These are phyloP conservation scores for Odontocolon sp. DNA, from an alignment of 2,888 invertebrate species.

Conservation along the genomic window DNA sequence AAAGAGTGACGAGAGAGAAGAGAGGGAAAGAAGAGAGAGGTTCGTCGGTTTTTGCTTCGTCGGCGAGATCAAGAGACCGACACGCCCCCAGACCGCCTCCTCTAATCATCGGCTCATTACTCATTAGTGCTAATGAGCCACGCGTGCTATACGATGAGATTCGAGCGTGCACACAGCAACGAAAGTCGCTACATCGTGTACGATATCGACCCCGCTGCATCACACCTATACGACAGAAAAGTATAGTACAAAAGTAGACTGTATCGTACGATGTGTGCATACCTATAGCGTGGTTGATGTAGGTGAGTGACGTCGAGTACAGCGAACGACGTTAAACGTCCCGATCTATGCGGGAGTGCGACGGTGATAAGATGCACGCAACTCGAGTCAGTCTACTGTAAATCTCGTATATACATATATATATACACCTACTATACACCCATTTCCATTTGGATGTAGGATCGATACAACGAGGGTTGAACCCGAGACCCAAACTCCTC, in stretches of 20 bases:
- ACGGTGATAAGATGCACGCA: conserved; percentile 68
- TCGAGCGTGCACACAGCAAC: too few relatives aligned
- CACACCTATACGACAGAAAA: conserved; percentile 62
- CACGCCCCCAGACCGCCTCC: conserved; percentile 80
- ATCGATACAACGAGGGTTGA: conserved; percentile 56
- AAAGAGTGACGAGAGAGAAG: conserved; percentile 49
- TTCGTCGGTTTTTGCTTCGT: conserved; percentile 72
- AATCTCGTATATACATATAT: background rate
- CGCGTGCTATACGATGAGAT: conserved; percentile 71
- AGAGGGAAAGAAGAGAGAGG: conserved; percentile 56
- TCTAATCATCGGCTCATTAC: conserved; percentile 81
- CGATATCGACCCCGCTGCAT: conserved; percentile 32
- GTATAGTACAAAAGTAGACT: background rate
- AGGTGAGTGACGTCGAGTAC: conserved; percentile 15
- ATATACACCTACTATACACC: background rate
- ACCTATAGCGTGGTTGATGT: background rate
- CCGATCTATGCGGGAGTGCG: conserved; percentile 36
- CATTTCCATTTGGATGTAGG: conserved; percentile 51
- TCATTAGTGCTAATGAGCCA: conserved; percentile 80
- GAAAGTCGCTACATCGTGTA: too few relatives aligned
- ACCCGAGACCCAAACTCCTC: background rate
- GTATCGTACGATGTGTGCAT: background rate
- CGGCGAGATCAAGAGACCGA: conserved; percentile 77
- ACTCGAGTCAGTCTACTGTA: conserved; percentile 37
- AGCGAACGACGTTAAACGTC: conserved; percentile 35